A percentile compares a stretch with the other conserved stretches of the same genome.
These are phyloP conservation scores for Chymomyza costata DNA, from an alignment of 1,140 invertebrate genomes.

Conservation along the genomic window DNA sequence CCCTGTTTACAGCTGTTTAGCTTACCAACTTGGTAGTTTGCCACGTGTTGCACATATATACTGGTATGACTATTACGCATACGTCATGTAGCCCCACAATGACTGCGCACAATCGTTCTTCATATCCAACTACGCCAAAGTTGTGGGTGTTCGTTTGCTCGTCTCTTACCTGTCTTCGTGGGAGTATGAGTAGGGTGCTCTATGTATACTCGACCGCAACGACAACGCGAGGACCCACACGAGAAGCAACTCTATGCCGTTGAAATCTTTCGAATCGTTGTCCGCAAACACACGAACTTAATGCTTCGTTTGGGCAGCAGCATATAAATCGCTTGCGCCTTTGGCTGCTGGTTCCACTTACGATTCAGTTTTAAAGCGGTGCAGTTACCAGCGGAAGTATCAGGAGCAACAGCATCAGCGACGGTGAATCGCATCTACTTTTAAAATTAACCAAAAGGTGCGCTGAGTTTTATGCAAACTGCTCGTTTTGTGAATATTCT, in stretches of 20 bases:
- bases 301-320: slow-evolving; percentile 1
- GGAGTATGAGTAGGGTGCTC: too few relatives aligned
- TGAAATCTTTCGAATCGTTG: slow-evolving; percentile 69
- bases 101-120: slow-evolving; percentile 64
- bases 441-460: slow-evolving; percentile 2
- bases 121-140: slow-evolving; percentile 10
- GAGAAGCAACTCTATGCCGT: slow-evolving; percentile 18
- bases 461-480: too few relatives aligned
- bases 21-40: slow-evolving; percentile 8
- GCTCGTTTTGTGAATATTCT: too few relatives aligned
- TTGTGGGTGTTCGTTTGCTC: slow-evolving; percentile 39
- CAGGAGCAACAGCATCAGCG: slow-evolving; percentile 5
- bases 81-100: slow-evolving; percentile 31
- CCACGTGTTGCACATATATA: slow-evolving; percentile 50
- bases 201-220: too few relatives aligned
- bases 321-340: slow-evolving; percentile 60
- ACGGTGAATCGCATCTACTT: slow-evolving; percentile 6
- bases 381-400: slow-evolving; percentile 37
- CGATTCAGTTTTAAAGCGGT: slow-evolving; percentile 62
- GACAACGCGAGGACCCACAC: slow-evolving; percentile 1
- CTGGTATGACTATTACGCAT: slow-evolving; percentile 28
- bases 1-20: not conserved
- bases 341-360: slow-evolving; percentile 57
- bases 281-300: slow-evolving; percentile 23
- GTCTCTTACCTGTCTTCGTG: slow-evolving; percentile 12